Conservation (phyloP, 2,888 invertebrate genomes). For the Clepsis dumicolana region DNA sequence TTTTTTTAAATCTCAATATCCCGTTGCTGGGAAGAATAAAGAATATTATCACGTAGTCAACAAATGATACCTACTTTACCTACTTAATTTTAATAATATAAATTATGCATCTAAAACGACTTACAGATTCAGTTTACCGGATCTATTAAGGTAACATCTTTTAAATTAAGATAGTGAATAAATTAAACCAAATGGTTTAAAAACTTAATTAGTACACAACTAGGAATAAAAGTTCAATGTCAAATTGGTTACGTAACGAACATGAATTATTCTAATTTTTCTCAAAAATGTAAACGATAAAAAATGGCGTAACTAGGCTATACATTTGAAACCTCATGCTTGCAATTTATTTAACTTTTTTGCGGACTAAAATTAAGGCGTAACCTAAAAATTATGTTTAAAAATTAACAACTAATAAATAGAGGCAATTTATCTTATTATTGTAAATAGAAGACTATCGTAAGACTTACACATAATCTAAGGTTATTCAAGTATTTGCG, state of each 20-base stretch:
- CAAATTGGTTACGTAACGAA: constrained; percentile 7
- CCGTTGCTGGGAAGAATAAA: not conserved
- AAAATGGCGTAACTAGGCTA: not conserved
- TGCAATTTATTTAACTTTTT: not conserved
- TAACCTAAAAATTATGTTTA: not conserved
- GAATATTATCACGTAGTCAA: not conserved
- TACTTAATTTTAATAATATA: not conserved
- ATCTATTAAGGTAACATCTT: constrained; percentile 19
- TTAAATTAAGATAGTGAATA: constrained; percentile 14
- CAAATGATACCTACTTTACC: not conserved
- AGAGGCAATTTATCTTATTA: not conserved
- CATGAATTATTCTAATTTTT: not conserved
- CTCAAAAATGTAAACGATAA: not conserved
- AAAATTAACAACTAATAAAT: not conserved
- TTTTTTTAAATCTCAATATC: too few relatives aligned
- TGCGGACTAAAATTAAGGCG: not conserved
- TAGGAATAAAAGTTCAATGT: constrained; percentile 13
- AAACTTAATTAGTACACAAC: constrained; percentile 6
- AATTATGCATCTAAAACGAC: not conserved
- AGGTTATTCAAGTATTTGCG: too few relatives aligned
- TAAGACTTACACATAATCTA: too few relatives aligned
- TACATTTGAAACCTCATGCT: not conserved
- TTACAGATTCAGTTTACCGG: constrained; percentile 25
- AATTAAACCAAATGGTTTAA: constrained; percentile 8
- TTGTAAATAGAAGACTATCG: not conserved